Evolutionary conservation across 2,113 vertebrate species (phyloP).

Genomic region (Chelonoidis abingdonii): DNA sequence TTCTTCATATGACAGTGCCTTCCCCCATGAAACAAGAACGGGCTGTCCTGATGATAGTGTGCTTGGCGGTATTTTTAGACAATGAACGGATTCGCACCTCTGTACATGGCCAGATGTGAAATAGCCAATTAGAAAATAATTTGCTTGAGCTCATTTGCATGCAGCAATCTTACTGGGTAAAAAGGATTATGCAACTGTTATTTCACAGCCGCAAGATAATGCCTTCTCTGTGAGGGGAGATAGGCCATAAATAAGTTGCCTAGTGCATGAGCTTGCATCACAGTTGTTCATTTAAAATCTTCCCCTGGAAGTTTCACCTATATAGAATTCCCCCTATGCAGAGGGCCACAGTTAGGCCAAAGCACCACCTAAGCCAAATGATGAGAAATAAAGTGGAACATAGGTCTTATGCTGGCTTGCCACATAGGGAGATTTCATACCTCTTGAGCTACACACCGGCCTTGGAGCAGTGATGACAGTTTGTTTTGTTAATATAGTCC

Average conservation of each 20-base stretch:
- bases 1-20: background rate
- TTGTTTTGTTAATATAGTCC: background rate
- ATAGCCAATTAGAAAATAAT: background rate
- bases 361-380: background rate
- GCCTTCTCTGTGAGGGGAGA: background rate
- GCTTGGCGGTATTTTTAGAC: conserved; percentile 1
- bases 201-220: background rate
- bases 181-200: background rate
- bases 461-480: too few species aligned
- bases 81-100: background rate
- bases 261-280: background rate
- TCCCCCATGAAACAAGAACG: background rate
- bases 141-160: conserved; percentile 21
- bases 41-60: background rate
- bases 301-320: too few species aligned
- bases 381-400: background rate
- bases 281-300: background rate
- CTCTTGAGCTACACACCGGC: background rate
- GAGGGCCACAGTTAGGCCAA: background rate
- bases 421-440: background rate
- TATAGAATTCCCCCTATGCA: background rate
- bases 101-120: background rate
- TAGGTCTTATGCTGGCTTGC: background rate
- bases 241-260: background rate
- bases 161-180: background rate